These are phyloP conservation scores for Ectobius pallidus DNA, from an alignment of 2,888 invertebrate species.

Conservation along the genomic window DNA sequence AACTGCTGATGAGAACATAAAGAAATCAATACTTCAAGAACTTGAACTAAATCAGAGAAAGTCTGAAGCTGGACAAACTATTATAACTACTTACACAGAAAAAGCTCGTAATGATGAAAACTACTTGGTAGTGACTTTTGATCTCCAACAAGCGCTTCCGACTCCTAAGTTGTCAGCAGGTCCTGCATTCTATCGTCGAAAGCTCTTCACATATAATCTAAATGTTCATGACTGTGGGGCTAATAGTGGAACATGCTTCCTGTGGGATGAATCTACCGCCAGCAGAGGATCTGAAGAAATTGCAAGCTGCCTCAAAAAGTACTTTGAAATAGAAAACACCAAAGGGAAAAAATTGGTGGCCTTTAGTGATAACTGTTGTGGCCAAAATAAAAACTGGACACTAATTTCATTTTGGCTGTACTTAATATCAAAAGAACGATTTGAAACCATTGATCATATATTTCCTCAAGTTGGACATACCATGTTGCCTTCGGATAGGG, in stretches of 20 bases:
- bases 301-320: background rate
- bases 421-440: background rate
- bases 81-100: background rate
- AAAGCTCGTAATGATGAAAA: background rate
- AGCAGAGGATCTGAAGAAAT: constrained; percentile 4
- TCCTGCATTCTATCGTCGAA: background rate
- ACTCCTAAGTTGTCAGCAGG: constrained; percentile 5
- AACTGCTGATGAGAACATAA: background rate
- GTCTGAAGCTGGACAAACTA: constrained; percentile 5
- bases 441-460: background rate
- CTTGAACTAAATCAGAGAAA: background rate
- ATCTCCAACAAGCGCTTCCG: background rate
- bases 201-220: background rate
- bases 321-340: background rate
- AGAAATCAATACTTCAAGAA: background rate
- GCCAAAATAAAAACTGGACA: constrained; percentile 17
- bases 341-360: background rate
- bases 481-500: background rate
- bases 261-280: background rate
- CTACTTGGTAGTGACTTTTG: background rate
- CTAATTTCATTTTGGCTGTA: background rate
- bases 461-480: constrained; percentile 19
- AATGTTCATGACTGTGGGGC: background rate
- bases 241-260: background rate
- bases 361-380: background rate